phyloP scores from a whole-genome alignment of 23 tunicate species.

The Styela clava region DNA sequence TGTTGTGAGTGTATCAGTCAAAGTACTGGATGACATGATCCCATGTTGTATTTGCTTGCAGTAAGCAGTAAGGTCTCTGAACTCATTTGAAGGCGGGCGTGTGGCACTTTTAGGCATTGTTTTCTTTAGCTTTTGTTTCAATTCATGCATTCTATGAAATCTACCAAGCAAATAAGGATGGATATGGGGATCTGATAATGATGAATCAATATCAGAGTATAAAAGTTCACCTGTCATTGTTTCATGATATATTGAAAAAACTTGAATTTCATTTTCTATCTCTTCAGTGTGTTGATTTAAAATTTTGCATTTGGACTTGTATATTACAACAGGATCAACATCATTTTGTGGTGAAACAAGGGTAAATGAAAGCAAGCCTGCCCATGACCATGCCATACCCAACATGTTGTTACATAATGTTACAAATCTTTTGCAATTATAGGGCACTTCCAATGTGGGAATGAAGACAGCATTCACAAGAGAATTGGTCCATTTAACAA shows the following conservation, averaged over 20 bases:
- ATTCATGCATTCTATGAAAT: not conserved
- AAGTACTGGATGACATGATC: not conserved
- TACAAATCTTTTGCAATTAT: too few relatives aligned
- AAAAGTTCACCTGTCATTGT: slow-evolving; percentile 9
- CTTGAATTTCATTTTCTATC: slow-evolving; percentile 8
- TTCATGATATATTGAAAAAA: not conserved
- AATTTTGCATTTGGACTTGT: slow-evolving; percentile 39
- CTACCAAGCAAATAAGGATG: not conserved
- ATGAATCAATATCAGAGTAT: not conserved
- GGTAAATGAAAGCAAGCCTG: slow-evolving; percentile 31
- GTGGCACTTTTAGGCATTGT: not conserved
- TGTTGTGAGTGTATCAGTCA: not conserved
- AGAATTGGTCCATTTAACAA: not conserved
- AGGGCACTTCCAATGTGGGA: not conserved
- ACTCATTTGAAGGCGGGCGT: not conserved
- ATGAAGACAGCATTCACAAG: not conserved
- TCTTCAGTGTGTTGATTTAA: not conserved
- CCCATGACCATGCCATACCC: slow-evolving; percentile 57
- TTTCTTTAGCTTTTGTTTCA: not conserved
- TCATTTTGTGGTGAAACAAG: slow-evolving; percentile 37
- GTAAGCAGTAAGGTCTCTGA: not conserved
- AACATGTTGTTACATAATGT: not conserved
- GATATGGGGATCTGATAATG: not conserved
- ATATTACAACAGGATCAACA: slow-evolving; percentile 51
- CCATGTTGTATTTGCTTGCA: not conserved